Base-by-base conservation (phyloP, 64 coral and sea anemone species). In the Porites lutea region DNA sequence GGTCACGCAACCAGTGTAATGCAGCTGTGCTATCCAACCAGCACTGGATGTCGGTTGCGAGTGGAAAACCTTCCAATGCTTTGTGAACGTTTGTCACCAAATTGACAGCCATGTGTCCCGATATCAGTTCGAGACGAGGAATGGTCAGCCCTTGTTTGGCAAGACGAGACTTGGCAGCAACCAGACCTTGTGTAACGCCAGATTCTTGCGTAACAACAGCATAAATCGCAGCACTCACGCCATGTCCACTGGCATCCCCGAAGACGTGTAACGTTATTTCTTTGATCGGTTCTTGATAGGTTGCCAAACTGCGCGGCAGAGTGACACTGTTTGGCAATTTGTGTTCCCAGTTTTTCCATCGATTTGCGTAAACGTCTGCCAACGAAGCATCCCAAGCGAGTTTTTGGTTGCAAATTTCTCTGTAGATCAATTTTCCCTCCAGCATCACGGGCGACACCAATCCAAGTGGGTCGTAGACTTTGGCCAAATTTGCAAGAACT, bases 21-120 rank as follows among this genome's bases (percentile, higher is more conserved):
- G 61, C 61, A 13, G 4, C 61, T 64, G 61, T 64, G 61, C 61
- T 64, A 64, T 64, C 61, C 61, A 64, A 64, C 61, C 61, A 64
- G 61, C 61, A 64, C 61, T 64, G 61, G 61, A 64, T 64, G 61
- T 64, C 61, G 61, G 61, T 64, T 64, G 61, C 61, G 61, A 64
- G 61, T 3, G 61, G 61, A 64, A 64, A 64, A 6, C 75, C 83
- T 46, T 59, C 63, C 6, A 88, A 62, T 15, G 91, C 21, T n/a
- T n/a, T 13, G 4, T 4, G 65, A 0, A 93, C 91, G 27, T 79
- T 93, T 51, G 77, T 7, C 7, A 93, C 84, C 45, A 93, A 13
- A 65, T 93, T 93, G 13, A 77, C 83, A 3, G 91, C 91, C 91
- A 88, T 93, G 66, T 88, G 91, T 7, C 60, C 68, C 21, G 90